phyloP scores from a whole-genome alignment of 2,888 invertebrate genomes.

The Epinotia nisella region DNA sequence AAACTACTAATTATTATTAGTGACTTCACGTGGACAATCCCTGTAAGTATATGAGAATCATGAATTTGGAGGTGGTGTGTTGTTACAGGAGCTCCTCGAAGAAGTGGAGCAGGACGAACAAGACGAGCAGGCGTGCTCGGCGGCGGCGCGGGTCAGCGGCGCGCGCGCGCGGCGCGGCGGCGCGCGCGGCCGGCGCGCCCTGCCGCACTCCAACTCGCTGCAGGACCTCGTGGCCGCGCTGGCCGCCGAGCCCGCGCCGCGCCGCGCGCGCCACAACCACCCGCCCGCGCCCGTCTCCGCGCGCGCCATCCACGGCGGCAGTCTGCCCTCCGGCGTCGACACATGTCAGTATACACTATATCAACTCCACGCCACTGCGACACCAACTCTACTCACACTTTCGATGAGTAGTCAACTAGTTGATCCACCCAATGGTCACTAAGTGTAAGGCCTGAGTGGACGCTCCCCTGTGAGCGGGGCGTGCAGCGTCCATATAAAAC shows the following conservation, averaged over 20 bases:
- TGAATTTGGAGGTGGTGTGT: neutral
- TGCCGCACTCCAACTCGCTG: constrained; percentile 84
- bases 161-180: constrained; percentile 68
- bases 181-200: constrained; percentile 66
- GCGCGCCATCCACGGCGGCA: constrained; percentile 78
- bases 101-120: constrained; percentile 91
- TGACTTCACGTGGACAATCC: no score
- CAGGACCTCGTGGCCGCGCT: constrained; percentile 86
- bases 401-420: no score
- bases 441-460: no score
- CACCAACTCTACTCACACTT: no score
- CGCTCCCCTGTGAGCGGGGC: no score
- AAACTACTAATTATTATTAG: no score
- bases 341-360: constrained; percentile 62
- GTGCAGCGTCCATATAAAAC: no score
- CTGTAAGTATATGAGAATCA: no score
- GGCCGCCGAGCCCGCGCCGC: constrained; percentile 71
- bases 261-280: constrained; percentile 61
- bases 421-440: no score
- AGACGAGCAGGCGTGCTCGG: constrained; percentile 86
- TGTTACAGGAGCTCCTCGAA: constrained; percentile 88
- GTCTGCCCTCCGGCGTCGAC: constrained; percentile 79
- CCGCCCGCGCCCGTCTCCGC: constrained; percentile 66
- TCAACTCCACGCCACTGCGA: no score
- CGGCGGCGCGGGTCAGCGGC: constrained; percentile 71